Evolutionary conservation across 2,797 vertebrate species (phyloP).

Genomic region (Rhinella marina): DNA sequence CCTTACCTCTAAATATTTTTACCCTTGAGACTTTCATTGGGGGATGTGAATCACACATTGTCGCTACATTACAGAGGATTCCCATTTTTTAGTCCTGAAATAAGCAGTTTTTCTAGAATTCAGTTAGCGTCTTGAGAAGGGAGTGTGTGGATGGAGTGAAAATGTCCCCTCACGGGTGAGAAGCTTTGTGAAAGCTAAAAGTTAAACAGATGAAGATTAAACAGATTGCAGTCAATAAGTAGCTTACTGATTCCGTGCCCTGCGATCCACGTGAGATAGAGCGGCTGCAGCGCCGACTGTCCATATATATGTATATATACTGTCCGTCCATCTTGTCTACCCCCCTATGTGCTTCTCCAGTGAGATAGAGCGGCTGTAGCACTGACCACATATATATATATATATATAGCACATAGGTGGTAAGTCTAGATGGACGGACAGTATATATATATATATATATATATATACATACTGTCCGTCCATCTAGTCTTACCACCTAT

Average conservation of each 20-base stretch:
- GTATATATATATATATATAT: background rate
- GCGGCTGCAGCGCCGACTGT: conserved; percentile 24
- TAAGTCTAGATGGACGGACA: background rate
- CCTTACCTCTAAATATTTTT: conserved; percentile 53
- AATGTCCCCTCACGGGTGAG: conserved; percentile 48
- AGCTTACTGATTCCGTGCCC: conserved; percentile 58
- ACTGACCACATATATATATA: background rate
- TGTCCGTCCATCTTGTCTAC: background rate
- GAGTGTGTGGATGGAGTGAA: conserved; percentile 35
- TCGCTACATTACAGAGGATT: background rate
- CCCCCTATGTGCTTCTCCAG: background rate
- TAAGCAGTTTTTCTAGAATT: background rate
- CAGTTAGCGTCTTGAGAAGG: background rate
- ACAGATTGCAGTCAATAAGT: conserved; percentile 61
- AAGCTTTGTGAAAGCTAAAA: conserved; percentile 62
- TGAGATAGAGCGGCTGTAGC: conserved; percentile 51
- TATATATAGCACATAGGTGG: background rate
- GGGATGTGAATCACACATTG: background rate
- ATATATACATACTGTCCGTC: background rate
- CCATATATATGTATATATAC: conserved; percentile 27
- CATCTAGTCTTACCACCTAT: background rate
- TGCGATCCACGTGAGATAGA: conserved; percentile 59
- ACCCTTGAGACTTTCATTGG: conserved; percentile 45
- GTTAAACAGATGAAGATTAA: conserved; percentile 64
- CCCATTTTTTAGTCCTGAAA: background rate